Evolutionary conservation across 2,113 vertebrate genomes (phyloP), one percentile per base, ranked within the genome.

Genomic region (Mixornis gularis): DNA sequence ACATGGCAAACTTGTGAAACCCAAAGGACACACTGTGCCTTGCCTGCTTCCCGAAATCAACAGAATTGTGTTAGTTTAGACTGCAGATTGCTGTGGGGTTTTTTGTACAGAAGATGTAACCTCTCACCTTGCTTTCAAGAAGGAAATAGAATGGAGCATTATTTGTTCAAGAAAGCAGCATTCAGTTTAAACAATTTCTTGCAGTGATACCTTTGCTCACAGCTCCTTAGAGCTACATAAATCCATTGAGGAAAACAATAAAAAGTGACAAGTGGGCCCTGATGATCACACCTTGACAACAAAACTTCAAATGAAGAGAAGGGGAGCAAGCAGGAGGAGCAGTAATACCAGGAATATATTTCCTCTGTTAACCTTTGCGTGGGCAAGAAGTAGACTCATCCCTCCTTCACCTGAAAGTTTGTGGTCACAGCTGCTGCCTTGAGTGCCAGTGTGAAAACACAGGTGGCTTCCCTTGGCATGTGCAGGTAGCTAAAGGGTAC

Each of bases 41-140:
- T 87, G 44, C 46, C n/a, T 86, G 46, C 34, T n/a, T 83, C 34
- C 38, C 2, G 1, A 77, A 92, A 73, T 82, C 30, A 69, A 41
- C 25, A 38, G 38, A 56, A 25, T 11, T 56, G 9, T 68, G 11
- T 85, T 60, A 46, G 26, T 21, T 66, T 46, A 72, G 71, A 24
- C 19, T 59, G 41, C 16, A n/a, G 14, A 24, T 40, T 55, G 8
- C 13, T 40, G 7, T 26, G 60, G 15, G 36, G 1, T 0, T 1
- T 16, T 49, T 73, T 62, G 29, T 2, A n/a, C 19, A 69, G 36
- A 55, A 90, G 53, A 30, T n/a, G 3, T 36, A 52, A 58, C 27
- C 19, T 90, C n/a, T 20, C 44, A 41, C 11, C 7, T 87, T 70
- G 13, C 48, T 51, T 56, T 84, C 4, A 2, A 63, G 65, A 53